Percentiles rank a stretch among this genome's conserved stretches.
These are phyloP conservation scores for Girardinichthys multiradiatus DNA, from an alignment of 2,113 vertebrate species.

Conservation along the genomic window DNA sequence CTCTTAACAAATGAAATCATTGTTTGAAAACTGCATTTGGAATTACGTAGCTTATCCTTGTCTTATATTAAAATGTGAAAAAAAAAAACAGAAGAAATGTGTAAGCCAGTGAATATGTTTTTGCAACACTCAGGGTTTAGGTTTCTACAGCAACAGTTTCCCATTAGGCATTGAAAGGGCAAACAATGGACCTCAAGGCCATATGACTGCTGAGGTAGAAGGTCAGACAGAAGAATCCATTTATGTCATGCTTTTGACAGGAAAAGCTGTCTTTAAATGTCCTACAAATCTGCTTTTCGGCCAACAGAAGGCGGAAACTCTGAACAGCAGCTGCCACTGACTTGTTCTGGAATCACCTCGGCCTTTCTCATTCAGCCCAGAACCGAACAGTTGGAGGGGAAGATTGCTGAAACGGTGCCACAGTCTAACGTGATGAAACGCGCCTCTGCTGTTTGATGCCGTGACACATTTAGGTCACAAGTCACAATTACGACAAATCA, in stretches of 20 bases:
- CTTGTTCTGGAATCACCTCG: constrained; percentile 18
- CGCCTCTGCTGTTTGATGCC: constrained; percentile 27
- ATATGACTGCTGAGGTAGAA: constrained; percentile 50
- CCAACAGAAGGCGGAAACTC: constrained; percentile 59
- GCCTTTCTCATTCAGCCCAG: constrained; percentile 51
- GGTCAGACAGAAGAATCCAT: constrained; percentile 42
- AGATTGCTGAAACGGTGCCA: constrained; percentile 43
- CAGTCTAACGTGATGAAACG: constrained; percentile 32
- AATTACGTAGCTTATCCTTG: not conserved
- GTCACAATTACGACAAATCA: constrained; percentile 37
- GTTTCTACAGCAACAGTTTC: constrained; percentile 24
- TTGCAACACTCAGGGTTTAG: too few species aligned
- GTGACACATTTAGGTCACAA: constrained; percentile 5
- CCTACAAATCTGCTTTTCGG: constrained; percentile 44
- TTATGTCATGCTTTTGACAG: constrained; percentile 59
- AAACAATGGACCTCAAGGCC: constrained; percentile 64
- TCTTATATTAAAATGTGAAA: not conserved
- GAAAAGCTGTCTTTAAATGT: constrained; percentile 50
- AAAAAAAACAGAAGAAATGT: not conserved
- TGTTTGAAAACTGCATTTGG: not conserved
- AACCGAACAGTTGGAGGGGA: constrained; percentile 40
- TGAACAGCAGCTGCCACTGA: constrained; percentile 31
- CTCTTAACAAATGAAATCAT: not conserved
- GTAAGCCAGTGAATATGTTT: too few species aligned
- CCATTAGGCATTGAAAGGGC: constrained; percentile 46